These are phyloP conservation scores for Idaea straminata DNA, from an alignment of 2,888 invertebrate species.

Conservation along the genomic window DNA sequence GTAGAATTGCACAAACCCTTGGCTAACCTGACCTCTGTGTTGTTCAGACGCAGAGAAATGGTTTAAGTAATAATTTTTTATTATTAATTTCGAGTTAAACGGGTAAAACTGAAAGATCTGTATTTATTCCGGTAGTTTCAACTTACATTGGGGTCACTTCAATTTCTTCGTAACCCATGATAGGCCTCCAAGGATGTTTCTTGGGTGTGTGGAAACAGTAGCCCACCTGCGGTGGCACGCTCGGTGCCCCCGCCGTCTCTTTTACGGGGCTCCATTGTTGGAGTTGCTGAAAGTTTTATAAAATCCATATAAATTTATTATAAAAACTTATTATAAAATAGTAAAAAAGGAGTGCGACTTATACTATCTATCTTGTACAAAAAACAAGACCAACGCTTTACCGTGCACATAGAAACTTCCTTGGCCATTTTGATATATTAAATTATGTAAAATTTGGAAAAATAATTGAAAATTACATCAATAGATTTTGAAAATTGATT, in stretches of 20 bases:
- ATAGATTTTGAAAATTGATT: slow-evolving; percentile 16
- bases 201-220: slow-evolving; percentile 86
- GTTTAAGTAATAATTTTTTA: too few species aligned
- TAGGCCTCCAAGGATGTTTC: slow-evolving; percentile 90
- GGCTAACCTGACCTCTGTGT: too few species aligned
- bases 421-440: slow-evolving; percentile 62
- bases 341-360: too few species aligned
- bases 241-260: slow-evolving; percentile 82
- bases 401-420: slow-evolving; percentile 74
- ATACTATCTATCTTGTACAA: too few species aligned
- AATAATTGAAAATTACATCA: slow-evolving; percentile 14
- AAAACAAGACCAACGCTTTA: slow-evolving; percentile 32
- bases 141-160: slow-evolving; percentile 86
- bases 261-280: slow-evolving; percentile 88
- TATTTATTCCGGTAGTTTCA: not conserved
- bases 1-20: too few species aligned
- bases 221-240: slow-evolving; percentile 83
- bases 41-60: too few species aligned
- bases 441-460: slow-evolving; percentile 36
- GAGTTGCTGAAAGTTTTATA: slow-evolving; percentile 80
- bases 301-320: not conserved
- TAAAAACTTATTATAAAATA: too few species aligned
- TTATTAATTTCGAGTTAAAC: too few species aligned
- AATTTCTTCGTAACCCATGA: slow-evolving; percentile 88
- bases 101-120: too few species aligned